Percentiles rank a stretch among this genome's conserved stretches.
phyloP scores from a whole-genome alignment of 1,140 invertebrate genomes.

The Musca vetustissima region DNA sequence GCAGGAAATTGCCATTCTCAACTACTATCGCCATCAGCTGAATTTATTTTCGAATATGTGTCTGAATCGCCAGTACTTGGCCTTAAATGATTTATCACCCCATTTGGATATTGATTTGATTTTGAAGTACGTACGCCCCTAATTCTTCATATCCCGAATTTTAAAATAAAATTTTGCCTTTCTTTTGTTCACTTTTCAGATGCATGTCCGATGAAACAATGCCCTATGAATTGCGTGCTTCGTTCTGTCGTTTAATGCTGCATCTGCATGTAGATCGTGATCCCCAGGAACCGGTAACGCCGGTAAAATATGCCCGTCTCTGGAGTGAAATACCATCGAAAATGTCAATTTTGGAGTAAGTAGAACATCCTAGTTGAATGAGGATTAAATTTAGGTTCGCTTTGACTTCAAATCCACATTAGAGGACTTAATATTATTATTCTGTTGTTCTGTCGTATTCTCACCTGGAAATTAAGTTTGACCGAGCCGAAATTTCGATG shows the following conservation, averaged over 20 bases:
- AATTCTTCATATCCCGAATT: no score
- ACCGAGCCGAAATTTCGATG: no score
- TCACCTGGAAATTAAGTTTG: no score
- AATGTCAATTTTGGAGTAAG: constrained; percentile 93
- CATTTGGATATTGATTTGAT: constrained; percentile 95
- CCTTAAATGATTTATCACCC: constrained; percentile 89
- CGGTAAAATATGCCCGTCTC: constrained; percentile 95
- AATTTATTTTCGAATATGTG: constrained; percentile 99
- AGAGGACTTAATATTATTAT: no score
- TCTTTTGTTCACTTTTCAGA: constrained; percentile 59
- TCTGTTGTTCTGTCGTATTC: no score
- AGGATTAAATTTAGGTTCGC: no score
- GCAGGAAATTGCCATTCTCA: constrained; percentile 73
- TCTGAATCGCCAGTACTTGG: constrained; percentile 95
- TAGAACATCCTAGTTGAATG: no score
- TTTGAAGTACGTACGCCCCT: constrained; percentile 83
- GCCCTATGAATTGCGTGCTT: constrained; percentile 92
- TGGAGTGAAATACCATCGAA: constrained; percentile 96
- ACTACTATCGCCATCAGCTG: constrained; percentile 94
- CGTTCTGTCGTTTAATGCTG: constrained; percentile 96
- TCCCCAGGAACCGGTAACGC: constrained; percentile 96
- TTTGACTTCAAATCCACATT: no score
- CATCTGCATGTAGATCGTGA: constrained; percentile 98
- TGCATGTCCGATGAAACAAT: constrained; percentile 95
- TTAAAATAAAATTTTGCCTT: neutral